Evolutionary conservation across 2,113 vertebrate genomes (phyloP).

Genomic region (Polyodon spathula): DNA sequence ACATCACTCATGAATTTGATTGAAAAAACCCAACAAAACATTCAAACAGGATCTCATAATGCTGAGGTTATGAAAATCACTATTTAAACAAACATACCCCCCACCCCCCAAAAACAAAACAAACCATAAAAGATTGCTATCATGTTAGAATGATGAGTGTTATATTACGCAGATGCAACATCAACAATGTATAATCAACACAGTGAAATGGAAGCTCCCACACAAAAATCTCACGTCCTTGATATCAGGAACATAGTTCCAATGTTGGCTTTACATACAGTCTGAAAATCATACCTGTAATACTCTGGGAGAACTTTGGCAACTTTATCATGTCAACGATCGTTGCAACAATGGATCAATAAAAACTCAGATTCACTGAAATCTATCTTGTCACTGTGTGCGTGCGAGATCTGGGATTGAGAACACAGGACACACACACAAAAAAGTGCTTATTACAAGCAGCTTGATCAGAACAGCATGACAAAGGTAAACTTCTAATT

Average conservation of each 20-base stretch:
- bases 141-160: conserved; percentile 1
- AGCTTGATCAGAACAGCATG: too few relatives aligned
- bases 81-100: too few relatives aligned
- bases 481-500: conserved; percentile 7
- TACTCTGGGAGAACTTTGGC: conserved; percentile 45
- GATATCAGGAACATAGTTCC: conserved; percentile 22
- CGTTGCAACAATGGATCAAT: conserved; percentile 10
- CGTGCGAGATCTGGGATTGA: conserved; percentile 17
- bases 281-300: conserved; percentile 23
- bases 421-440: neutral
- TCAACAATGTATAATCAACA: conserved; percentile 38
- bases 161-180: conserved; percentile 2
- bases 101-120: too few relatives aligned
- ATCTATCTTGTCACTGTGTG: neutral
- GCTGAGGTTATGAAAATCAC: too few relatives aligned
- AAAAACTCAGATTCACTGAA: conserved; percentile 9
- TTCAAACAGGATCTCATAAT: too few relatives aligned
- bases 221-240: conserved; percentile 23
- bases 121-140: too few relatives aligned
- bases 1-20: too few relatives aligned
- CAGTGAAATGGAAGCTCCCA: conserved; percentile 35
- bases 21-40: too few relatives aligned
- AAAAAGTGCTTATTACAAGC: too few relatives aligned
- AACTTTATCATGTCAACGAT: conserved; percentile 37
- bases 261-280: conserved; percentile 30